A percentile compares a stretch with the other conserved stretches of the same genome.
Evolutionary conservation across 1,140 invertebrate genomes (phyloP).

Genomic region (Drosophila punjabiensis): DNA sequence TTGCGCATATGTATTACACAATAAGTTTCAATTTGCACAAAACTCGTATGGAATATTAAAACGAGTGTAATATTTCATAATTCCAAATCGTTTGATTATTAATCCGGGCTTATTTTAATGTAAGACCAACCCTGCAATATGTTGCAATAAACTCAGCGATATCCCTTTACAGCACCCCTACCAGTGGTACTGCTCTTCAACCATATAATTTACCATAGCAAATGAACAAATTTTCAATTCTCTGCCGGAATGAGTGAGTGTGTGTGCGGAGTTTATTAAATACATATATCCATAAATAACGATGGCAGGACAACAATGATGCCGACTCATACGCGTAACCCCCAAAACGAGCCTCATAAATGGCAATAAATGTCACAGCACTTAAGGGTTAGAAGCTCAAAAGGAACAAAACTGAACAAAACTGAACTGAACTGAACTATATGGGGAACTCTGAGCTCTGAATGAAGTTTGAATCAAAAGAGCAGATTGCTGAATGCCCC

Average conservation of each 20-base stretch:
- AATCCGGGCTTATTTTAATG: constrained; percentile 33
- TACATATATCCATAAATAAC: constrained; percentile 75
- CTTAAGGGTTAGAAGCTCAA: constrained; percentile 74
- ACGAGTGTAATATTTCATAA: constrained; percentile 32
- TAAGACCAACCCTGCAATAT: constrained; percentile 33
- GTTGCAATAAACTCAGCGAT: constrained; percentile 18
- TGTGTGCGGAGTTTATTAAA: constrained; percentile 63
- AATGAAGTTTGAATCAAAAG: constrained; percentile 39
- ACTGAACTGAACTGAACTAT: constrained; percentile 10
- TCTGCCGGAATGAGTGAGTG: background rate
- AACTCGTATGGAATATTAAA: constrained; percentile 8
- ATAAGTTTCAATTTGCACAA: background rate
- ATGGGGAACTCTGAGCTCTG: background rate
- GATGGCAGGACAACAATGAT: constrained; percentile 38
- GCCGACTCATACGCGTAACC: constrained; percentile 68
- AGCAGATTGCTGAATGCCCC: constrained; percentile 64
- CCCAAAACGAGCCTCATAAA: constrained; percentile 77
- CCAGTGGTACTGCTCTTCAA: constrained; percentile 9
- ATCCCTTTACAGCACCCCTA: constrained; percentile 2
- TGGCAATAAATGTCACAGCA: constrained; percentile 74
- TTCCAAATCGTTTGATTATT: constrained; percentile 24
- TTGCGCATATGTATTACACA: background rate
- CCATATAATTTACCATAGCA: constrained; percentile 64
- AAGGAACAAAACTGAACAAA: background rate
- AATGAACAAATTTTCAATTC: constrained; percentile 57